These are phyloP conservation scores for Prenolepis imparis DNA, from an alignment of 2,888 invertebrate genomes.

Conservation along the genomic window DNA sequence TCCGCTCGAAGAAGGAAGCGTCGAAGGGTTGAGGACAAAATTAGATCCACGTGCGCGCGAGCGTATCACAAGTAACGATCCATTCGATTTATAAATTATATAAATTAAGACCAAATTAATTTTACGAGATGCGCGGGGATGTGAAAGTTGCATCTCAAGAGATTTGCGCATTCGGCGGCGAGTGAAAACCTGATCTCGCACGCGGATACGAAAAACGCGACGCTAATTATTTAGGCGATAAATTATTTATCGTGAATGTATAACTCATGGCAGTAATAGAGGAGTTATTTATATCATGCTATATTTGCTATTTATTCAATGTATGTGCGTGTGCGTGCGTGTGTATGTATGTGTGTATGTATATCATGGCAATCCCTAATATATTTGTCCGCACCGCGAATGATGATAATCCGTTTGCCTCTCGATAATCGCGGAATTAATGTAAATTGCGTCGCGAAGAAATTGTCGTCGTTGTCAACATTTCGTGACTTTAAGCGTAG, in stretches of 20 bases:
- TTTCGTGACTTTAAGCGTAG: constrained; percentile 32
- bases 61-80: neutral
- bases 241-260: constrained; percentile 46
- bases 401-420: neutral
- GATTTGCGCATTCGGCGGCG: neutral
- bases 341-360: neutral
- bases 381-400: constrained; percentile 19
- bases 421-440: constrained; percentile 9
- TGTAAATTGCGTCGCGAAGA: constrained; percentile 36
- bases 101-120: neutral
- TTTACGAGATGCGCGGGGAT: neutral
- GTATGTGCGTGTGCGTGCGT: constrained; percentile 47
- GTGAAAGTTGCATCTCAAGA: neutral
- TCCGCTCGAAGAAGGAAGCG: neutral
- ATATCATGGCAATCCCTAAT: constrained; percentile 6
- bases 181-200: constrained; percentile 4
- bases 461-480: neutral
- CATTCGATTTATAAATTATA: neutral
- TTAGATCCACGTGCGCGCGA: neutral
- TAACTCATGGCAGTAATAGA: constrained; percentile 53
- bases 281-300: constrained; percentile 63
- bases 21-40: neutral
- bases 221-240: constrained; percentile 31
- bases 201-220: neutral
- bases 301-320: constrained; percentile 67